Evolutionary conservation across 2,888 invertebrate species (phyloP).

Genomic region (Matsumyia berberina): DNA sequence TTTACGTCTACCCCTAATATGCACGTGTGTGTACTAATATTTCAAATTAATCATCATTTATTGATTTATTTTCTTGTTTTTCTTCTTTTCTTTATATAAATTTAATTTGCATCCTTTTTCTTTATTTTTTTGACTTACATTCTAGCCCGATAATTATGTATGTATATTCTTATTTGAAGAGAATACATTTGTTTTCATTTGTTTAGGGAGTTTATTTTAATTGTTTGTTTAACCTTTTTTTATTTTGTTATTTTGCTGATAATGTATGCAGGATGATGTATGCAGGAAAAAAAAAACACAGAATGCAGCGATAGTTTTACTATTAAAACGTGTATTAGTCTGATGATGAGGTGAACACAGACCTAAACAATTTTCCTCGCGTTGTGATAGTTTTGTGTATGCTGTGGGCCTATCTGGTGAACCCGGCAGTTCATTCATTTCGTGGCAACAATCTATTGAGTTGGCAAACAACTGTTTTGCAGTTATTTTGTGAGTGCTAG

Average conservation of each 20-base stretch:
- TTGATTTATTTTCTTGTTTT: constrained; percentile 41
- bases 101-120: constrained; percentile 2
- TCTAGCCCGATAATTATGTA: constrained; percentile 19
- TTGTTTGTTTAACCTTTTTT: constrained; percentile 33
- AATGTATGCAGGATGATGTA: background rate
- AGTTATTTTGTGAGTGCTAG: too few species aligned
- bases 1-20: constrained; percentile 64
- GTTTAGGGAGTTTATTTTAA: constrained; percentile 35
- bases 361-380: too few species aligned
- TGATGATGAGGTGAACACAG: too few species aligned
- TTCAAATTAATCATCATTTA: constrained; percentile 62
- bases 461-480: too few species aligned
- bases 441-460: too few species aligned
- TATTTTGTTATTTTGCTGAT: constrained; percentile 41
- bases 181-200: constrained; percentile 20
- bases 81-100: constrained; percentile 31
- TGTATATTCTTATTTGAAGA: background rate
- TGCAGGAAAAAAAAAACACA: background rate
- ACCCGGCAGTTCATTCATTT: too few species aligned
- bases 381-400: too few species aligned
- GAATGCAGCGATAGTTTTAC: background rate
- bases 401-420: too few species aligned
- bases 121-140: constrained; percentile 21
- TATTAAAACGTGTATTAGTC: background rate
- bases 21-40: constrained; percentile 58